Conservation (phyloP, 2,888 invertebrate genomes). For the Galerucella calmariensis region DNA sequence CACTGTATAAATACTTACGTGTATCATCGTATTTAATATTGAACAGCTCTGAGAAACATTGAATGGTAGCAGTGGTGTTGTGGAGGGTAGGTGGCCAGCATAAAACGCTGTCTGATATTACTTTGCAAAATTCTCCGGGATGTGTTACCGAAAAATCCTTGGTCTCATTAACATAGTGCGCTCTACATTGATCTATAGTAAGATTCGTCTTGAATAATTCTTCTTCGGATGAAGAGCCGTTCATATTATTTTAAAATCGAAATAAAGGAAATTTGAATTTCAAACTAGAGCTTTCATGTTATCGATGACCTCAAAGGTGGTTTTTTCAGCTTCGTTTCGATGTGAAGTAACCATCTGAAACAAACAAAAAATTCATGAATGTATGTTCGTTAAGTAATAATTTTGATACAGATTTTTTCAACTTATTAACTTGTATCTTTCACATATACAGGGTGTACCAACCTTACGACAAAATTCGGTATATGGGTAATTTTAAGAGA, state of each 20-base stretch:
- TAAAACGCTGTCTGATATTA: slow-evolving; percentile 79
- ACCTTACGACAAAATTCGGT: no score
- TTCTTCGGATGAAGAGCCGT: slow-evolving; percentile 42
- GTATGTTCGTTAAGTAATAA: no score
- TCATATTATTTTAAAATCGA: slow-evolving; percentile 35
- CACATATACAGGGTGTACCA: no score
- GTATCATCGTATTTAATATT: slow-evolving; percentile 84
- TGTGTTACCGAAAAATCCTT: slow-evolving; percentile 43
- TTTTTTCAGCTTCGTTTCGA: background rate
- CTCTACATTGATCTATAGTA: slow-evolving; percentile 50
- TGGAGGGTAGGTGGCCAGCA: slow-evolving; percentile 87
- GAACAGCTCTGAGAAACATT: slow-evolving; percentile 82
- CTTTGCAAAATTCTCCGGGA: slow-evolving; percentile 68
- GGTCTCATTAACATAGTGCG: slow-evolving; percentile 50
- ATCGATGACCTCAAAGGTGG: background rate
- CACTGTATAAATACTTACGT: slow-evolving; percentile 78
- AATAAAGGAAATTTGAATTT: background rate
- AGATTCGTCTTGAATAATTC: slow-evolving; percentile 46
- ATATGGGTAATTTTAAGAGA: no score
- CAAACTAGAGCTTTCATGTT: background rate
- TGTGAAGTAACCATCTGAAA: background rate
- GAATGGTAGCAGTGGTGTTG: slow-evolving; percentile 75
- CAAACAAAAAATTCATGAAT: background rate
- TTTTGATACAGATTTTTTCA: no score
- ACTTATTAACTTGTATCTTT: no score